Conservation (phyloP, 2,797 vertebrate species). For the Lepus townsendii region DNA sequence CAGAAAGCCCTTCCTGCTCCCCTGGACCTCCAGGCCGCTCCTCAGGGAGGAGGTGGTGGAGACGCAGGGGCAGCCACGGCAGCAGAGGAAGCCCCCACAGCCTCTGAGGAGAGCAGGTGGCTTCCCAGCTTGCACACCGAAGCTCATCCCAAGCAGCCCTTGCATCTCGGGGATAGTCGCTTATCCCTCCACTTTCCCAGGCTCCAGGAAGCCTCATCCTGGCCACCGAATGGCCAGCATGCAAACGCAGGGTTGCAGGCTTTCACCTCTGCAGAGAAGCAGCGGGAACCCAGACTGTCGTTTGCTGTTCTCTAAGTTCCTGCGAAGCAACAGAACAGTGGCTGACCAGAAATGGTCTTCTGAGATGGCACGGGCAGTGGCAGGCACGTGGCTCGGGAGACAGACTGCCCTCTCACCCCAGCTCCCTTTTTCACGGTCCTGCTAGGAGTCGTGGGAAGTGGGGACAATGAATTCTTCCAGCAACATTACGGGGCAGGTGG, state of each 20-base stretch:
- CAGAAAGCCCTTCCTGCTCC: background rate
- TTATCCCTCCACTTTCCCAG: background rate
- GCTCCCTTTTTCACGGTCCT: background rate
- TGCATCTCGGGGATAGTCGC: background rate
- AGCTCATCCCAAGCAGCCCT: background rate
- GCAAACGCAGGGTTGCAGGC: background rate
- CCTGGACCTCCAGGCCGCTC: background rate
- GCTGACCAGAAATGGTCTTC: background rate
- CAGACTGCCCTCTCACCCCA: background rate
- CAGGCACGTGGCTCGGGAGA: background rate
- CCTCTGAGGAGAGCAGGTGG: background rate
- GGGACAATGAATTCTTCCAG: background rate
- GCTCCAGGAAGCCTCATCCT: background rate
- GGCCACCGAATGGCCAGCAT: background rate
- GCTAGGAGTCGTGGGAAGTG: background rate
- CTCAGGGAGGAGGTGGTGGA: too few relatives aligned
- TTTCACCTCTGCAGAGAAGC: background rate
- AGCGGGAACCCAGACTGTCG: too few relatives aligned
- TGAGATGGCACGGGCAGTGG: background rate
- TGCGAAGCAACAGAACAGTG: too few relatives aligned
- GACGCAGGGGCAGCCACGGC: too few relatives aligned
- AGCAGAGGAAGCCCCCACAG: too few relatives aligned
- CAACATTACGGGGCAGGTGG: background rate
- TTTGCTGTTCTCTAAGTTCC: background rate
- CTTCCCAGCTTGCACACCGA: background rate